Evolutionary conservation across 2,113 vertebrate genomes (phyloP).

Genomic region (Neomonachus schauinslandi): DNA sequence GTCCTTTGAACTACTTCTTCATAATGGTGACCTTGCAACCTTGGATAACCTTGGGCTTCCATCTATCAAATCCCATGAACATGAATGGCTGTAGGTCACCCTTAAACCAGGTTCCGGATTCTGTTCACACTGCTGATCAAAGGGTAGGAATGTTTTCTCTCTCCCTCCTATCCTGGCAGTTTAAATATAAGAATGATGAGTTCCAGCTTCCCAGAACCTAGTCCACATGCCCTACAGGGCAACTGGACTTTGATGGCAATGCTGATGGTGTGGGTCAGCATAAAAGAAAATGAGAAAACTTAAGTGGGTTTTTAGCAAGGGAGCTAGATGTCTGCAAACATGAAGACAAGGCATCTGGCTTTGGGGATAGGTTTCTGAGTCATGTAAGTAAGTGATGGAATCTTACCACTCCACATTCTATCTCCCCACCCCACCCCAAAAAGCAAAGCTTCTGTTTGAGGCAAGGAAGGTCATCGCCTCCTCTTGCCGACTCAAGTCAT

Average conservation of each 20-base stretch:
- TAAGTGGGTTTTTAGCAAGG: slow-evolving; percentile 29
- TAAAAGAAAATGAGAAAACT: slow-evolving; percentile 11
- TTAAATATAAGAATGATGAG: background rate
- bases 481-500: background rate
- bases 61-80: background rate
- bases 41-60: slow-evolving; percentile 24
- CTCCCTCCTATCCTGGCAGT: slow-evolving; percentile 24
- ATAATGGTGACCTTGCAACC: background rate
- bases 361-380: background rate
- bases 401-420: background rate
- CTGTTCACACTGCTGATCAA: background rate
- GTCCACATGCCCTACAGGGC: background rate
- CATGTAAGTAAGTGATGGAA: background rate
- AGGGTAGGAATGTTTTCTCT: slow-evolving; percentile 41
- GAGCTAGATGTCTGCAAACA: slow-evolving; percentile 7
- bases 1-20: slow-evolving; percentile 45
- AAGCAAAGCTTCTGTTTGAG: slow-evolving; percentile 26
- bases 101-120: background rate
- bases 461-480: background rate
- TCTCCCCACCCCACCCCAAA: background rate
- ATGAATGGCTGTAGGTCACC: background rate
- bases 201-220: slow-evolving; percentile 59
- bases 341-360: slow-evolving; percentile 32
- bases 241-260: background rate
- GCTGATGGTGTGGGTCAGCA: background rate